Base-by-base conservation (phyloP, 2,797 vertebrate genomes). In the Diglossa cyanea region DNA sequence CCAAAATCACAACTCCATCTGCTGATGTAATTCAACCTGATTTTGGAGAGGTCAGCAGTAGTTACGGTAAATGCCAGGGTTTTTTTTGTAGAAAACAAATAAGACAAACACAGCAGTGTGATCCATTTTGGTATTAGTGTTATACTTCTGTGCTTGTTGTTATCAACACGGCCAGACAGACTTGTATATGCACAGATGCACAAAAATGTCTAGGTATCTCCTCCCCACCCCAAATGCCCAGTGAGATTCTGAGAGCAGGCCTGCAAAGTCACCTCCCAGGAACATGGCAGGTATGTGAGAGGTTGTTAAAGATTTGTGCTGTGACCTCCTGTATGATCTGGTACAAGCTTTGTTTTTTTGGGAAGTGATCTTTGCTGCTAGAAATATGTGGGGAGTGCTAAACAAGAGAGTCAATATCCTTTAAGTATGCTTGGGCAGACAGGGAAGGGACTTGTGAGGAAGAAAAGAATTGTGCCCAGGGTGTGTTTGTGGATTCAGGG, bases 201-300 rank as follows among this genome's bases (percentile, higher is more conserved):
- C 18, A n/a, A 33, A 23, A 7, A 74, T 8, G 21, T 58, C 26
- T 6, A 19, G n/a, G 35, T 30, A 13, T 45, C 33, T 88, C 28
- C 31, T 70, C 18, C 62, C 28, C 9, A 39, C 17, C 21, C 31
- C 6, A 48, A 89, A 55, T 17, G 37, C 3, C 4, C 5, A 6
- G 8, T 55, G 54, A 57, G 39, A 6, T 12, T 21, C 23, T 54
- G 42, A 80, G 66, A 62, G 58, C 31, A 70, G 42, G 5, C 6
- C 58, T 78, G 58, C 20, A 33, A 40, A 77, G 2, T 10, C 20
- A 5, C 0, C 0, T 16, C 15, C 16, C 13, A 44, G 31, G 24
- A 30, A 6, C 0, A 0, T 8, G 35, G 31, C 15, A 80, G 35
- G 19, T 30, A 33, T 19, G 13, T 11, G 63, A 73, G 30, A 92